Evolutionary conservation across 2,113 vertebrate species (phyloP).

Genomic region (Romanogobio albipinnatus): DNA sequence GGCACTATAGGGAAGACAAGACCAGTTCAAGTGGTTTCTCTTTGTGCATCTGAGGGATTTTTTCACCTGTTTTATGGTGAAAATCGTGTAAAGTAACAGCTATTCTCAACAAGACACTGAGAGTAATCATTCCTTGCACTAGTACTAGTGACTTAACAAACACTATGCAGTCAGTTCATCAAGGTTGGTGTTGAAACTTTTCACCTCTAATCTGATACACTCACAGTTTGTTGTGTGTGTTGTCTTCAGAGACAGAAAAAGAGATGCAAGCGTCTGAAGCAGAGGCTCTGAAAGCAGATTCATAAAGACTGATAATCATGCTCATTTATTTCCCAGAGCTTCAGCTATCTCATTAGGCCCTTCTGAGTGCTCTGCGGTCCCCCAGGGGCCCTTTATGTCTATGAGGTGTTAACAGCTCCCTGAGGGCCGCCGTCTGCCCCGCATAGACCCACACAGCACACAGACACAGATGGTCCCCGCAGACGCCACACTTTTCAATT

Average conservation of each 20-base stretch:
- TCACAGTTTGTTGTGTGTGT: not conserved
- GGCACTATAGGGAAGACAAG: too few relatives aligned
- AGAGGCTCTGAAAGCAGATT: not conserved
- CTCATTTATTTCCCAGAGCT: slow-evolving; percentile 63
- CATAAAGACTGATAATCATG: slow-evolving; percentile 56
- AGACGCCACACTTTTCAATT: slow-evolving; percentile 79
- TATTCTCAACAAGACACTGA: not conserved
- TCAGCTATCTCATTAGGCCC: slow-evolving; percentile 74
- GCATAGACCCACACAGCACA: slow-evolving; percentile 70
- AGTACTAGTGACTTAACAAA: not conserved
- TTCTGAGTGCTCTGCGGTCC: slow-evolving; percentile 59
- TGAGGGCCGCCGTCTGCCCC: slow-evolving; percentile 73
- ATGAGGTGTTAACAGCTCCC: slow-evolving; percentile 90
- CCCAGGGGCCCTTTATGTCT: slow-evolving; percentile 80
- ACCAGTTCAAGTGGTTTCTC: too few relatives aligned
- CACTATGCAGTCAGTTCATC: not conserved
- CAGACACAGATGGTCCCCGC: slow-evolving; percentile 74
- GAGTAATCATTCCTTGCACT: not conserved
- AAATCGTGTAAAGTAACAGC: not conserved
- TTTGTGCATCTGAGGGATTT: not conserved
- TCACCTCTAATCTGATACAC: not conserved
- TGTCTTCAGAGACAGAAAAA: not conserved
- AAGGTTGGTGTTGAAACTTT: not conserved
- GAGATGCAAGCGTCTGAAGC: not conserved
- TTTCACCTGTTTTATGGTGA: not conserved